phyloP scores from a whole-genome alignment of 2,797 vertebrate genomes.

The Semaprochilodus insignis region DNA sequence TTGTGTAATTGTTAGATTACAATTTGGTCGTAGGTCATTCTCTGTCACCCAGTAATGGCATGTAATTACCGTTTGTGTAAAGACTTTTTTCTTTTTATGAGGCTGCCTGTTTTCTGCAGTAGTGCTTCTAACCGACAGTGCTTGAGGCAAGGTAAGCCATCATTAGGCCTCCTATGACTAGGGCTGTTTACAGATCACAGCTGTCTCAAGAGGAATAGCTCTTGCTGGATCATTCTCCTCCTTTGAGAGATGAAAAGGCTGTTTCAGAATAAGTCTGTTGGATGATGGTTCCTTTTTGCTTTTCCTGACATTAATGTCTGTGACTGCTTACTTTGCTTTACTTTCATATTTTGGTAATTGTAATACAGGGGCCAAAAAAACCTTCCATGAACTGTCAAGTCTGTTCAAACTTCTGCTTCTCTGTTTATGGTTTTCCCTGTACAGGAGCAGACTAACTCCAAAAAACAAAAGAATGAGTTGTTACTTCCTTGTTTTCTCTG shows the following conservation, averaged over 20 bases:
- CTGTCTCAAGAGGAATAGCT: constrained; percentile 6
- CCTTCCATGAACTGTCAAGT: too few relatives aligned
- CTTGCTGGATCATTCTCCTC: constrained; percentile 14
- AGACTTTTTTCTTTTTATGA: neutral
- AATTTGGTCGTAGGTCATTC: neutral
- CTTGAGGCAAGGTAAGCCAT: constrained; percentile 51
- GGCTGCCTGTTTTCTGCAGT: neutral
- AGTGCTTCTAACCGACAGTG: neutral
- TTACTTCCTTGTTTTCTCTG: neutral
- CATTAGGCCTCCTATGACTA: constrained; percentile 27
- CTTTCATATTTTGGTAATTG: neutral
- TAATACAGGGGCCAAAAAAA: neutral
- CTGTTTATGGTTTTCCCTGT: neutral
- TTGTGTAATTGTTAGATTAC: neutral
- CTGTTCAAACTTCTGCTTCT: neutral
- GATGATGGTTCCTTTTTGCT: neutral
- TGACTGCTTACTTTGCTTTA: neutral
- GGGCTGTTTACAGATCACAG: constrained; percentile 63
- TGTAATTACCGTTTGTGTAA: neutral
- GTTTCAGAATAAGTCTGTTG: neutral
- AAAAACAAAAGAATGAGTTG: neutral
- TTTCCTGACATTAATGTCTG: neutral
- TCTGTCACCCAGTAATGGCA: neutral
- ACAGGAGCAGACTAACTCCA: neutral
- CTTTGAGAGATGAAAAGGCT: neutral